phyloP scores from a whole-genome alignment of 2,113 vertebrate genomes.

The Sinocyclocheilus rhinocerous region DNA sequence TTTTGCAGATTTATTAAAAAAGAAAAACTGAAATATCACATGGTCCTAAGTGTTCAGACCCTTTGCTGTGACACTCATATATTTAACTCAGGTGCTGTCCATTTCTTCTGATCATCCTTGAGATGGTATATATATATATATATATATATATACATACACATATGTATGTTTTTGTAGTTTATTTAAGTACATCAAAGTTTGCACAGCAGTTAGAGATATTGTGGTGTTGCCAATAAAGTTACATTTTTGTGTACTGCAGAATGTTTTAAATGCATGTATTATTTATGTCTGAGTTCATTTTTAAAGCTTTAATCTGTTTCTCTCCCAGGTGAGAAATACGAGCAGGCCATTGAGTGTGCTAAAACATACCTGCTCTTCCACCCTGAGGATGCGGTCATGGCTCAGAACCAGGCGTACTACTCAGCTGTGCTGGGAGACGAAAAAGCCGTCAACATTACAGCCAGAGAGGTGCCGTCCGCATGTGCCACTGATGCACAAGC shows the following conservation, averaged over 20 bases:
- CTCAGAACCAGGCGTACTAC: constrained; percentile 93
- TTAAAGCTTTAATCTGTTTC: constrained; percentile 16
- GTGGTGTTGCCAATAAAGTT: too few relatives aligned
- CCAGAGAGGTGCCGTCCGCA: constrained; percentile 77
- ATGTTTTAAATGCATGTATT: background rate
- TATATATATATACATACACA: too few relatives aligned
- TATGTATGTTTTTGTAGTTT: too few relatives aligned
- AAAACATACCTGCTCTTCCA: constrained; percentile 93
- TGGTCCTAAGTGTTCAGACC: too few relatives aligned
- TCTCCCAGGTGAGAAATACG: constrained; percentile 83
- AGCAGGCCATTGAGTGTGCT: constrained; percentile 88
- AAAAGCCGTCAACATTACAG: constrained; percentile 72
- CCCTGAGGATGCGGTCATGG: constrained; percentile 89
- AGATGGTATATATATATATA: too few relatives aligned
- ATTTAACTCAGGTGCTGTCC: too few relatives aligned
- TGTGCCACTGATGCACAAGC: background rate
- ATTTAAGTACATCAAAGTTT: too few relatives aligned
- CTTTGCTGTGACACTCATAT: too few relatives aligned
- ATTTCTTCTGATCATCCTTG: too few relatives aligned
- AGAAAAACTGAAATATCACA: too few relatives aligned
- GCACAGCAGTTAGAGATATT: too few relatives aligned
- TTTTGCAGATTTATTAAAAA: too few relatives aligned
- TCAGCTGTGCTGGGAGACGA: constrained; percentile 83
- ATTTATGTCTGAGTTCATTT: background rate
- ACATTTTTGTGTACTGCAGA: background rate